Evolutionary conservation across 2,888 invertebrate species (phyloP), one percentile per base, ranked within the genome.

Genomic region (Phyllotreta striolata): DNA sequence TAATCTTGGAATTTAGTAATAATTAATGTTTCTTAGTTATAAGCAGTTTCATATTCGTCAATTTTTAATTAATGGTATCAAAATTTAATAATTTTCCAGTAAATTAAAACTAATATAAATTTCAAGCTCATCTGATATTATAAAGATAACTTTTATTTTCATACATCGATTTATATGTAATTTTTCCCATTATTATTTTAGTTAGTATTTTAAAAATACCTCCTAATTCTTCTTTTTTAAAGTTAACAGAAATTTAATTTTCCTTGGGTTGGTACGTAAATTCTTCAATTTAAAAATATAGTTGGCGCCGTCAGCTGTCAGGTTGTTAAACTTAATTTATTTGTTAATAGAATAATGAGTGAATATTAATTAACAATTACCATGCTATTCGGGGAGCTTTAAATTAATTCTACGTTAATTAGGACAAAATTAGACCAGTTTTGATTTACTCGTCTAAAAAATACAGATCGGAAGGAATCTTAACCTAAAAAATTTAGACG

Each of bases 401-500:
- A 52, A 38, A 34, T 52, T n/a, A 49, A 43, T 44, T 60, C 38
- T n/a, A 34, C 41, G 14, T 6, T 7, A 51, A 10, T 13, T 14
- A 7, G 14, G 12, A 47, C 34, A 40, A 10, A 58, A 9, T 58
- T 37, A 41, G 9, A 9, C 10, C 41, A 6, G 12, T 35, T 3
- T 13, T 5, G 14, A 41, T 49, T 49, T 8, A 14, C n/a, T 4
- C 40, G 34, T 58, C 12, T 5, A 5, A 35, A 3, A 41, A 12
- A 41, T 40, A 49, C 9, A 4, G 8, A n/a, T 35, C 9, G 7
- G 35, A 38, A 44, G 46, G 54, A 10, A 51, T 61, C 69, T 63
- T 75, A 75, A 74, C 75, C 75, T 74, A 72, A 73, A 74, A 75
- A 72, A 73, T 71, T 70, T 70, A 67, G 72, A 72, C 72, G 72